These are phyloP conservation scores for Lepidurus couesii DNA, from an alignment of 1,140 invertebrate species.

Conservation along the genomic window DNA sequence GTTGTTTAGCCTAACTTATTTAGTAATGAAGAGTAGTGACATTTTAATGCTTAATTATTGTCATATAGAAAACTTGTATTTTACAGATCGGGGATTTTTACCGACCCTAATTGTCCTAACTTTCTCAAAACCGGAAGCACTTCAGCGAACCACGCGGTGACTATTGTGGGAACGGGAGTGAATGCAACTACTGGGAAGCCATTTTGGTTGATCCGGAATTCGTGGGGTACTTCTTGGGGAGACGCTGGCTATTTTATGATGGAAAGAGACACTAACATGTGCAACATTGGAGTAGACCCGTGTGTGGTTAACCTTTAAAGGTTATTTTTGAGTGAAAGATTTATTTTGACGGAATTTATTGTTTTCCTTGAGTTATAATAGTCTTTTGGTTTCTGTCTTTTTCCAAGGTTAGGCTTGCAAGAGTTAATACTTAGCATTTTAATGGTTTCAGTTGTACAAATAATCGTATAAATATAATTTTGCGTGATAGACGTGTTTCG, in stretches of 20 bases:
- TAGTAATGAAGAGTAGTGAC: no score
- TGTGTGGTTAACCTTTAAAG: background rate
- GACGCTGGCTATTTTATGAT: constrained; percentile 48
- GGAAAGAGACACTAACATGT: constrained; percentile 45
- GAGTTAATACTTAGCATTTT: no score
- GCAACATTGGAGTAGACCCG: constrained; percentile 44
- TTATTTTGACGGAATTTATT: background rate
- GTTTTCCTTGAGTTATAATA: no score
- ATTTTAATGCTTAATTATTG: background rate
- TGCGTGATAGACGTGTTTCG: no score
- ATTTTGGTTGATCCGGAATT: constrained; percentile 51
- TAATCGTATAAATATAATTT: no score
- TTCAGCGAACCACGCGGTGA: constrained; percentile 47
- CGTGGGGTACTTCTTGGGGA: constrained; percentile 49
- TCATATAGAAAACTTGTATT: background rate
- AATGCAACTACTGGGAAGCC: constrained; percentile 45
- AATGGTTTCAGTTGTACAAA: no score
- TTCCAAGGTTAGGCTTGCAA: no score
- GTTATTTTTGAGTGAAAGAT: background rate
- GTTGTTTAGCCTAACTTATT: no score
- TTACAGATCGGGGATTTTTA: background rate
- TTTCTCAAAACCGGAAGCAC: background rate
- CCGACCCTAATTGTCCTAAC: background rate
- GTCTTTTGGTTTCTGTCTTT: no score
- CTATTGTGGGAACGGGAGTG: constrained; percentile 49